Conservation (phyloP, 2,113 vertebrate species). For the Catharus minimus region DNA sequence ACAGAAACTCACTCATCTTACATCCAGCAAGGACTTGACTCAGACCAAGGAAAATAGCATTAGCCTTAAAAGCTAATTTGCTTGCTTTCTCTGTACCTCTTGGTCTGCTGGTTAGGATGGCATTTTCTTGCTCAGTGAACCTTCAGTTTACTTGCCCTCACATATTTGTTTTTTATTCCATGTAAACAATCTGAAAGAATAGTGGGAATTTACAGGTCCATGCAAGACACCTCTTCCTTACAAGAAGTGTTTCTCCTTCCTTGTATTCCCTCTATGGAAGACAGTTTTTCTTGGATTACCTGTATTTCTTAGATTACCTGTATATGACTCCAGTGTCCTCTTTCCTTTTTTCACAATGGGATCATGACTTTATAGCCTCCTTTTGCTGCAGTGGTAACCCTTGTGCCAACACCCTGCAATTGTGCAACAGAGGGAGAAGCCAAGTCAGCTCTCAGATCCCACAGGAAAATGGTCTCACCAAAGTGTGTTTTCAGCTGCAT, state of each 20-base stretch:
- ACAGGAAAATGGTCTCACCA: not conserved
- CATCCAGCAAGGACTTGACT: not conserved
- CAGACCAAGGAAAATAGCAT: not conserved
- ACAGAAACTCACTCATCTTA: not conserved
- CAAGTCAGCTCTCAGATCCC: not conserved
- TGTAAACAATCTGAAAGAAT: not conserved
- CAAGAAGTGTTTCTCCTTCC: not conserved
- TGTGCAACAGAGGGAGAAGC: not conserved
- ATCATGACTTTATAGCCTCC: not conserved
- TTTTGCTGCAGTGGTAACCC: not conserved
- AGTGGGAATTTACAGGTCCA: not conserved
- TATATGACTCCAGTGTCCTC: not conserved
- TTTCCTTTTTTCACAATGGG: not conserved
- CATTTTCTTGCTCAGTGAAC: not conserved
- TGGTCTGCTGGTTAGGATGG: not conserved
- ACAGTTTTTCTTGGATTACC: not conserved
- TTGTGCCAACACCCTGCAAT: not conserved
- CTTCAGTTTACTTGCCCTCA: not conserved
- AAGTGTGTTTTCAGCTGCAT: not conserved
- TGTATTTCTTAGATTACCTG: accelerated
- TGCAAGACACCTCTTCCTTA: not conserved
- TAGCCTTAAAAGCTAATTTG: not conserved
- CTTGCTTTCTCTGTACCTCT: not conserved
- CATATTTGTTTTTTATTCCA: not conserved
- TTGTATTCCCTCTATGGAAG: not conserved